These are phyloP conservation scores for Ceyx margarethae DNA, from an alignment of 2,113 vertebrate species.

Conservation along the genomic window DNA sequence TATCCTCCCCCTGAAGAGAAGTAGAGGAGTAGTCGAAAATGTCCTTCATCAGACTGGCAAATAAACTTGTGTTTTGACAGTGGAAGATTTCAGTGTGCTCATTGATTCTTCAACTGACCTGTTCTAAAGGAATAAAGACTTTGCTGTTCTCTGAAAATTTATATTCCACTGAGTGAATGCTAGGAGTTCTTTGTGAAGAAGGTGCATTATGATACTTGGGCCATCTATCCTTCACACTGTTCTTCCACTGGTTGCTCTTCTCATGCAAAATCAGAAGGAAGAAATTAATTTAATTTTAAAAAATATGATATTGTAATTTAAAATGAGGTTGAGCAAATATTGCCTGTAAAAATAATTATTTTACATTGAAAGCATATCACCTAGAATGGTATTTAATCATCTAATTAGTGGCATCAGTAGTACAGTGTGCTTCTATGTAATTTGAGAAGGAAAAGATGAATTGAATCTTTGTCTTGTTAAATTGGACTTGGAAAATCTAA, in stretches of 20 bases:
- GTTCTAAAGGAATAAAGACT: slow-evolving; percentile 21
- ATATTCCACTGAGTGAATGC: not conserved
- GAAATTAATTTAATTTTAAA: slow-evolving; percentile 49
- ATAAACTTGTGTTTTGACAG: not conserved
- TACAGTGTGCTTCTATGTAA: not conserved
- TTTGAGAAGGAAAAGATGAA: slow-evolving; percentile 38
- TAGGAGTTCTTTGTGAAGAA: slow-evolving; percentile 10
- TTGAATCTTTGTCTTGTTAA: slow-evolving; percentile 59
- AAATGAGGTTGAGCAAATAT: slow-evolving; percentile 63
- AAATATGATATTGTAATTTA: slow-evolving; percentile 50
- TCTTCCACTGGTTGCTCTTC: slow-evolving; percentile 11
- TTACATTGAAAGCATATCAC: slow-evolving; percentile 65
- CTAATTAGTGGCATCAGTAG: slow-evolving; percentile 57
- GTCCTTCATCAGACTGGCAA: not conserved
- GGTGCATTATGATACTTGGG: not conserved
- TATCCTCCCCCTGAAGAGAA: not conserved
- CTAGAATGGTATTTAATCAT: slow-evolving; percentile 71
- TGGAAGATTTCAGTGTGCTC: not conserved
- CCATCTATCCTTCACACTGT: not conserved
- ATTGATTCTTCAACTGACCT: not conserved
- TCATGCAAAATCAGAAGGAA: slow-evolving; percentile 15
- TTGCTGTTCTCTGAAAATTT: slow-evolving; percentile 27
- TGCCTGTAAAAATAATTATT: slow-evolving; percentile 67
- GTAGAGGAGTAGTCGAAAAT: not conserved
- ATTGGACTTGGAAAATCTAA: slow-evolving; percentile 54